Conservation (phyloP, 1,140 invertebrate species). For the Lysiphlebus fabarum region DNA sequence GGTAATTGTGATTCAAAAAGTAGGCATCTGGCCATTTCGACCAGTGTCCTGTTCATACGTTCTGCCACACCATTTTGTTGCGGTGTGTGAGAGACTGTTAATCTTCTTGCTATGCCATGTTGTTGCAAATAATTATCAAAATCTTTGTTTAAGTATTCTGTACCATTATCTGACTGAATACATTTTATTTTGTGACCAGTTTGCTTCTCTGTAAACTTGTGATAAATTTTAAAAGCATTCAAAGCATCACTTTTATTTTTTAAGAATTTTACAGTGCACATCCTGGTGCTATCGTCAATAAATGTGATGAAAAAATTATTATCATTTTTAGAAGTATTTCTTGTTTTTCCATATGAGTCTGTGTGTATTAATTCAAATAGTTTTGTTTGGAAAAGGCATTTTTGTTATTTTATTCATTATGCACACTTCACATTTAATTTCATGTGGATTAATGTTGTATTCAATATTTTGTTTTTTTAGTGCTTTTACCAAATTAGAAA, state of each 20-base stretch:
- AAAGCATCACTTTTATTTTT: constrained; percentile 30
- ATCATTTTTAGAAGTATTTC: not conserved
- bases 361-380: constrained; percentile 15
- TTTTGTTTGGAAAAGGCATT: constrained; percentile 15
- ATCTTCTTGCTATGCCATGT: not conserved
- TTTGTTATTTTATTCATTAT: constrained; percentile 13
- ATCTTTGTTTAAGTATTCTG: not conserved
- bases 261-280: constrained; percentile 33
- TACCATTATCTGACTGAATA: constrained; percentile 1
- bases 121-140: not conserved
- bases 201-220: constrained; percentile 32
- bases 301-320: constrained; percentile 35
- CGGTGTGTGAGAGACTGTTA: not conserved
- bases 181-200: constrained; percentile 33
- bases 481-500: not conserved
- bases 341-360: constrained; percentile 18
- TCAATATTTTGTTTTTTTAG: constrained; percentile 8
- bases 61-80: constrained; percentile 3
- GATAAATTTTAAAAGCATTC: constrained; percentile 32
- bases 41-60: not conserved
- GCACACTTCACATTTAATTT: constrained; percentile 20
- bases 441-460: constrained; percentile 6
- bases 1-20: not conserved
- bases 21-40: not conserved
- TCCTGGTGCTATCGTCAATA: constrained; percentile 36